Evolutionary conservation across 2,797 vertebrate species (phyloP).

Genomic region (Cyclura pinguis): DNA sequence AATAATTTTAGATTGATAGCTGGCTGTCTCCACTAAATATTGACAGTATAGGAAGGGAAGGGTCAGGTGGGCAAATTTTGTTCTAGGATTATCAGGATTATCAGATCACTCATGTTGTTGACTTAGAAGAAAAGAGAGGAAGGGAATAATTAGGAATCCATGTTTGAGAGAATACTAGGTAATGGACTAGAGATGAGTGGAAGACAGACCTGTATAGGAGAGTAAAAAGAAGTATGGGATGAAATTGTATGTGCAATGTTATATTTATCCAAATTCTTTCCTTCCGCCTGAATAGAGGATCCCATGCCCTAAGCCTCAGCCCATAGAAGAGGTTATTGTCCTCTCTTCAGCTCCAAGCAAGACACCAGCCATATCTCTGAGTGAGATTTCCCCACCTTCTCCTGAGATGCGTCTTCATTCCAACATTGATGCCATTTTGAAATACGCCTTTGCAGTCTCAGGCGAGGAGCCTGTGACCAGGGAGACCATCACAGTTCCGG

Average conservation of each 20-base stretch:
- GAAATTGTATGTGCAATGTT: not conserved
- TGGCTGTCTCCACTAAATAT: not conserved
- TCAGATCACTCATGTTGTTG: not conserved
- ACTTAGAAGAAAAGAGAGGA: not conserved
- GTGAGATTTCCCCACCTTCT: rapidly evolving
- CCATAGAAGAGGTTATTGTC: not conserved
- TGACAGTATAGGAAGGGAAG: not conserved
- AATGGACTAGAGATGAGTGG: not conserved
- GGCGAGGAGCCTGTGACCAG: rapidly evolving
- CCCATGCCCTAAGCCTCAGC: not conserved
- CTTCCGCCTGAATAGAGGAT: constrained; percentile 46
- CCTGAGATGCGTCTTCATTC: not conserved
- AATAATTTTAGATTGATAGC: not conserved
- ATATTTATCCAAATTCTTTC: not conserved
- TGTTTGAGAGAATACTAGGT: not conserved
- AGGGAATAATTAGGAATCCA: not conserved
- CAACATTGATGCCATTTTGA: not conserved
- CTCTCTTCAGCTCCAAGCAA: not conserved
- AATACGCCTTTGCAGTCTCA: not conserved
- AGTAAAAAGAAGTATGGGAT: not conserved
- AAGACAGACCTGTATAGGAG: not conserved
- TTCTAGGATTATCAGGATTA: not conserved
- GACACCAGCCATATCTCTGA: too few relatives aligned
- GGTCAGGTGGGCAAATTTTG: not conserved
- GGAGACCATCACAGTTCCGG: rapidly evolving